Percentiles rank a stretch among this genome's conserved stretches.
Evolutionary conservation across 2,113 vertebrate genomes (phyloP).

Genomic region (Salvelinus sp.): DNA sequence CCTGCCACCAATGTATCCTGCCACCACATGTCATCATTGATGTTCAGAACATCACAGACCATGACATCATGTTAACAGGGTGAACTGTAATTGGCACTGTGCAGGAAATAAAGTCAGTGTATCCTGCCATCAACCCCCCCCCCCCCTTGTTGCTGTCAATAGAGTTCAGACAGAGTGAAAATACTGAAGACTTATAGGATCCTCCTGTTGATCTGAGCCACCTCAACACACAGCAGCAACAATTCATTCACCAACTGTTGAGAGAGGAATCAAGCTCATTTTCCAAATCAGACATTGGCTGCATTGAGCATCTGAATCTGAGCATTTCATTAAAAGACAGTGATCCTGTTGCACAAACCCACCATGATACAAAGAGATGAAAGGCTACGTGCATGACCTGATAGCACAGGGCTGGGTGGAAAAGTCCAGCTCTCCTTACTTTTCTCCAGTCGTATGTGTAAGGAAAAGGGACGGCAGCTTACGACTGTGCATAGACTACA

Average conservation of each 20-base stretch:
- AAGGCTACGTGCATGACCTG: conserved; percentile 16
- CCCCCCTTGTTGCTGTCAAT: not conserved
- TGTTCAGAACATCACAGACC: conserved; percentile 18
- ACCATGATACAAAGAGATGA: conserved; percentile 19
- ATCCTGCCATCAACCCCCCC: not conserved
- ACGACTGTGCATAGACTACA: conserved; percentile 10
- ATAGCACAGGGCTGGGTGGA: conserved; percentile 22
- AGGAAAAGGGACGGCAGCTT: not conserved
- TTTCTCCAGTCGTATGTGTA: conserved; percentile 4
- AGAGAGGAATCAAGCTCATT: conserved; percentile 16
- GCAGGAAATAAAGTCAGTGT: not conserved
- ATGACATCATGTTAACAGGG: not conserved
- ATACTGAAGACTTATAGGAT: conserved; percentile 2
- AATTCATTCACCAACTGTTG: conserved; percentile 11
- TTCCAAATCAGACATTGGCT: conserved; percentile 18
- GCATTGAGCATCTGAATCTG: not conserved
- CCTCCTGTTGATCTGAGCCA: conserved; percentile 17
- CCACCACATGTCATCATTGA: not conserved
- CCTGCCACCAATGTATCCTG: no score
- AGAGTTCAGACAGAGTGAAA: not conserved
- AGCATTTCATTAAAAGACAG: conserved; percentile 6
- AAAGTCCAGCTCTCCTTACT: conserved; percentile 15
- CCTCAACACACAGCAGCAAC: not conserved
- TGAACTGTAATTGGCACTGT: conserved; percentile 1
- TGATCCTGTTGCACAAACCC: conserved; percentile 17